Base-by-base conservation (phyloP, 2,888 invertebrate genomes). In the Teinopalpus imperialis region DNA sequence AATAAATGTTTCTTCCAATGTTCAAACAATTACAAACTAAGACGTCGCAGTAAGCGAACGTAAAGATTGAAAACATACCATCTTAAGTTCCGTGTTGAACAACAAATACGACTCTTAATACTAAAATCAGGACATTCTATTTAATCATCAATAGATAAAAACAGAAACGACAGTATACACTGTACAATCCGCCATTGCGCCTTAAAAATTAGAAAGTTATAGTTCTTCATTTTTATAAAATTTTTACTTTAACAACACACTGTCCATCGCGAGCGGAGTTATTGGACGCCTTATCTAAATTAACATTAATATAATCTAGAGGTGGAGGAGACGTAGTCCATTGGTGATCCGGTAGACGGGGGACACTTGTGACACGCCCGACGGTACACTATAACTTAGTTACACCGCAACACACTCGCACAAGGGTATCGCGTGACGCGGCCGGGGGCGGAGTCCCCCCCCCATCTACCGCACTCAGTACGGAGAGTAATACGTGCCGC, bases 401-500 rank as follows among this genome's bases (percentile, higher is more conserved):
- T 43, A 54, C 26, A 43, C 51, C 57, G 52, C 57, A 54, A n/a
- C 56, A 52, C 52, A 53, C 56, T 53, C 42, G 53, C 60, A 54
- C 52, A 52, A 43, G 49, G 52, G 42, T 57, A 53, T 56, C 60
- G 61, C 54, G 59, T 43, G 63, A 57, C 58, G 60, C 53, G 56
- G 48, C 61, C 60, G 61, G 62, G 61, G 53, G 45, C 27, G 32
- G 24, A 39, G 46, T 31, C 48, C 4, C 16, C 16, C 16, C 56
- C 58, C 73, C 69, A 68, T 61, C 70, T 70, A 73, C 77, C 77
- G 66, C 74, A 74, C 86, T 93, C 92, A 93, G 91, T 93, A 93
- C 59, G 93, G 93, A 73, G 89, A 89, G 85, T 91, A 93, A 89
- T 91, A 93, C 66, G 77, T 78, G 76, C 92, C 93, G 76, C 93